Conservation (phyloP, 2,888 invertebrate genomes). For the Labia minor region DNA sequence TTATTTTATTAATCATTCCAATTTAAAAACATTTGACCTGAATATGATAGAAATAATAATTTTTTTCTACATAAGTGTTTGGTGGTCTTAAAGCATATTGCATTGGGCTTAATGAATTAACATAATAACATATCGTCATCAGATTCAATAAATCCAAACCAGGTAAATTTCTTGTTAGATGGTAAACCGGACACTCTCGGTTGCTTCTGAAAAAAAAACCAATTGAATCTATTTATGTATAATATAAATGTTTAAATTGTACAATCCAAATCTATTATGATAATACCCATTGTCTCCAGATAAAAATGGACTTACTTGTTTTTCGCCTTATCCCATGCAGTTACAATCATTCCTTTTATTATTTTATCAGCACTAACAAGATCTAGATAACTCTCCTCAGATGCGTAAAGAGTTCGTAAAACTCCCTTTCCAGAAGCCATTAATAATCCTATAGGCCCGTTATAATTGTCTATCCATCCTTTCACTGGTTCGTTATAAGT, state of each 20-base stretch:
- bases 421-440: slow-evolving; percentile 38
- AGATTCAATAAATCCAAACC: background rate
- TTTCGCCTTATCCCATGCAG: slow-evolving; percentile 59
- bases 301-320: slow-evolving; percentile 31
- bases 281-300: no score
- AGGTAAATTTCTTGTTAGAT: background rate
- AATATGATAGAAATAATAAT: background rate
- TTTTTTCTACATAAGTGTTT: background rate
- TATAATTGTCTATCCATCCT: slow-evolving; percentile 86
- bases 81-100: background rate
- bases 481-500: slow-evolving; percentile 62
- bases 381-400: slow-evolving; percentile 38
- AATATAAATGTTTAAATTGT: no score
- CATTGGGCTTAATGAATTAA: no score
- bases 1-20: no score
- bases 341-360: slow-evolving; percentile 68
- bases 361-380: slow-evolving; percentile 65
- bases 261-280: no score
- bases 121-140: no score
- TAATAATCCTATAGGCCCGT: slow-evolving; percentile 58
- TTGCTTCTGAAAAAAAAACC: background rate
- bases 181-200: background rate
- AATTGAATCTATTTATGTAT: background rate
- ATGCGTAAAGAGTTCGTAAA: slow-evolving; percentile 39
- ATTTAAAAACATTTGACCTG: no score